A percentile compares a stretch with the other conserved stretches of the same genome.
Conservation (phyloP, 1,140 invertebrate species). For the Bombus waltoni region DNA sequence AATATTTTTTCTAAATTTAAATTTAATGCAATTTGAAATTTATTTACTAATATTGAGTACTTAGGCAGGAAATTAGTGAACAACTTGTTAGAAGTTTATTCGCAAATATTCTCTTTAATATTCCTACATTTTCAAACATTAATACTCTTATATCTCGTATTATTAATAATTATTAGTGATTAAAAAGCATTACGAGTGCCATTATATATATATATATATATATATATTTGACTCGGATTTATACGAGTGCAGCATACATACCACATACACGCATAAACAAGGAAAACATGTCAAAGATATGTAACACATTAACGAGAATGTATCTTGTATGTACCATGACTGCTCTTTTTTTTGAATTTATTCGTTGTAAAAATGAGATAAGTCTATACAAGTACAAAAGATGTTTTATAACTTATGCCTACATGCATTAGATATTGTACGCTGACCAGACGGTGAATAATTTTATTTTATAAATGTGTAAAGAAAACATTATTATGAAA, state of each 20-base stretch:
- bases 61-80: constrained; percentile 10
- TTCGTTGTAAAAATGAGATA: constrained; percentile 43
- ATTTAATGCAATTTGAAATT: background rate
- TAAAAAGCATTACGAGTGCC: constrained; percentile 52
- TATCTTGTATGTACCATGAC: constrained; percentile 10
- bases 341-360: constrained; percentile 20
- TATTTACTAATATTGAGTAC: background rate
- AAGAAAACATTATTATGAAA: background rate
- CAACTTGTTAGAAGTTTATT: constrained; percentile 35
- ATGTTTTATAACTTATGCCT: constrained; percentile 43
- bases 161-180: constrained; percentile 52
- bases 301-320: constrained; percentile 41
- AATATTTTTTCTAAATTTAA: background rate
- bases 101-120: constrained; percentile 57
- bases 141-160: constrained; percentile 53
- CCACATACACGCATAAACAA: constrained; percentile 9
- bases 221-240: constrained; percentile 21
- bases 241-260: background rate
- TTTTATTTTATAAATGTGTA: background rate
- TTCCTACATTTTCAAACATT: constrained; percentile 55
- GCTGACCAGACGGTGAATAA: background rate
- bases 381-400: constrained; percentile 27
- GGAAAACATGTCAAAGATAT: constrained; percentile 32
- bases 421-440: constrained; percentile 1
- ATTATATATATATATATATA: constrained; percentile 8